Conservation (phyloP, 2,797 vertebrate genomes). For the Rhodeus uyekii region DNA sequence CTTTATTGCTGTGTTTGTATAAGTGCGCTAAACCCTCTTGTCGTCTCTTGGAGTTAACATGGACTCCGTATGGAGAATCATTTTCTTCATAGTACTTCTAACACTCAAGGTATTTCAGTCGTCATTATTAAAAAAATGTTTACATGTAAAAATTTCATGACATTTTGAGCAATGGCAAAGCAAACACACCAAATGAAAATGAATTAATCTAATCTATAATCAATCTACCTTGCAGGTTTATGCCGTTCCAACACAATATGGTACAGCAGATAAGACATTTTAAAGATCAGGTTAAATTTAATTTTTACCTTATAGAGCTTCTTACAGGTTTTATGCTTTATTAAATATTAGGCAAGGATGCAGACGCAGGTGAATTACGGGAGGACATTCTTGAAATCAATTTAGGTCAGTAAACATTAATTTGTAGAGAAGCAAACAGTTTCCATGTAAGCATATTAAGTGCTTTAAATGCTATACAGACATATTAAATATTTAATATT, state of each 20-base stretch:
- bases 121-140: background rate
- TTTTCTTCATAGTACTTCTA: constrained; percentile 58
- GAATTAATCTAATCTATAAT: background rate
- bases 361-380: constrained; percentile 72
- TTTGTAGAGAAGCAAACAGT: background rate
- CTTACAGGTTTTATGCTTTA: constrained; percentile 18
- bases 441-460: background rate
- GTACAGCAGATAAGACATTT: constrained; percentile 50
- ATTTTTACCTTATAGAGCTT: background rate
- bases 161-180: background rate
- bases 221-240: constrained; percentile 59
- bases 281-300: background rate
- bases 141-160: background rate
- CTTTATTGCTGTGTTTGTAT: constrained; percentile 55
- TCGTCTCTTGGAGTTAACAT: constrained; percentile 56
- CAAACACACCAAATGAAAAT: background rate
- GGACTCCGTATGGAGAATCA: constrained; percentile 50
- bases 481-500: background rate
- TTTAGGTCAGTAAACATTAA: constrained; percentile 68
- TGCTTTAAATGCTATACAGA: background rate
- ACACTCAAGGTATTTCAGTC: constrained; percentile 62
- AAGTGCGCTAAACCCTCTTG: constrained; percentile 15
- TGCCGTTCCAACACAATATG: constrained; percentile 59
- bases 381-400: constrained; percentile 89
- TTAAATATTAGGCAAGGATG: constrained; percentile 64